Percentiles rank a stretch among this genome's conserved stretches.
Evolutionary conservation across 2,888 invertebrate genomes (phyloP).

Genomic region (Limnephilus auricula): DNA sequence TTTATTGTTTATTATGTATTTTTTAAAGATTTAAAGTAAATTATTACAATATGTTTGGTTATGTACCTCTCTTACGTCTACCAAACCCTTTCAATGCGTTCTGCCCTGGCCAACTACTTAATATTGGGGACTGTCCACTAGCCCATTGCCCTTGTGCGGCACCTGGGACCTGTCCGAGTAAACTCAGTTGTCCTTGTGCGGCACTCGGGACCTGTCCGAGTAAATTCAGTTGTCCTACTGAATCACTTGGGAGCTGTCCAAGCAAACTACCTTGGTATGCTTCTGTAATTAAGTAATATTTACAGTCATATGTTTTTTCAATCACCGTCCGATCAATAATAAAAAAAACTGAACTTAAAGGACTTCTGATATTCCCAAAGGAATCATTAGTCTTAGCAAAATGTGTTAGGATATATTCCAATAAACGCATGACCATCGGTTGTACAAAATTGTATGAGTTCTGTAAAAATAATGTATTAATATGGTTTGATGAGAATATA

Average conservation of each 20-base stretch:
- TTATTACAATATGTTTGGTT: not conserved
- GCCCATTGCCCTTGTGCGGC: not conserved
- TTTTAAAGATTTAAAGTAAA: not conserved
- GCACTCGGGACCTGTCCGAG: not conserved
- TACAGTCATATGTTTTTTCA: no score
- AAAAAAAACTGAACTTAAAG: not conserved
- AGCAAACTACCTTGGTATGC: not conserved
- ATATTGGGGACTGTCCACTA: not conserved
- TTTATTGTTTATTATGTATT: not conserved
- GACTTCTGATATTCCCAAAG: not conserved
- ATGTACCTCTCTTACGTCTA: not conserved
- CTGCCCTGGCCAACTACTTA: not conserved
- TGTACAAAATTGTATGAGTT: no score
- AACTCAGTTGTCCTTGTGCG: no score
- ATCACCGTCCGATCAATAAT: no score
- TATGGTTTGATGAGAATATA: not conserved
- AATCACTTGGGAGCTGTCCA: not conserved
- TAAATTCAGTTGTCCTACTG: not conserved
- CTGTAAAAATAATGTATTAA: not conserved
- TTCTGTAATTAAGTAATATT: not conserved
- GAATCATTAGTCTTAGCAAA: not conserved
- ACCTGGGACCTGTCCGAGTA: not conserved
- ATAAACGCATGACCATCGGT: no score
- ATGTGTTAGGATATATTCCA: not conserved
- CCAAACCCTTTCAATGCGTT: not conserved